Conservation (phyloP, 2,888 invertebrate species). For the Drosophila suboccidentalis region DNA sequence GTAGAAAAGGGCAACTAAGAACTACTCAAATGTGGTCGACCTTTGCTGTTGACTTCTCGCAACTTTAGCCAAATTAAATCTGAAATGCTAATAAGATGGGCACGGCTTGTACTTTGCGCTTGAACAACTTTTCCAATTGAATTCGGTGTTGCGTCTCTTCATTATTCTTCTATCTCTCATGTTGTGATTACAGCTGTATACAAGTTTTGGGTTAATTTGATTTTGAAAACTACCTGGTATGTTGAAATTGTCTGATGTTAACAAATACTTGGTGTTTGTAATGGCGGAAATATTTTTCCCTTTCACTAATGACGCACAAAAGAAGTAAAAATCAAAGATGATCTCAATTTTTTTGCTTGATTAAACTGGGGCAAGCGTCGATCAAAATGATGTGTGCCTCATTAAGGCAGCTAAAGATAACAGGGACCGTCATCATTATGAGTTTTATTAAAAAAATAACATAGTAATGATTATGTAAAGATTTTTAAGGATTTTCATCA, state of each 20-base stretch:
- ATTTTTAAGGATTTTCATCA: too few relatives aligned
- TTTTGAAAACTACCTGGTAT: conserved; percentile 3
- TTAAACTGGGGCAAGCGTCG: conserved; percentile 34
- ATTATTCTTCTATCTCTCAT: conserved; percentile 1
- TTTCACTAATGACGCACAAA: conserved; percentile 17
- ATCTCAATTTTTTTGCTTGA: conserved; percentile 12
- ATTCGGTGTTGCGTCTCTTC: conserved; percentile 19
- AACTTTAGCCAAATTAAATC: conserved; percentile 75
- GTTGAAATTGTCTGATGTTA: conserved; percentile 14
- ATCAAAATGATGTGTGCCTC: conserved; percentile 15
- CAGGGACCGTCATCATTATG: too few relatives aligned
- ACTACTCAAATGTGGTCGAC: conserved; percentile 30
- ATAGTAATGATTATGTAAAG: too few relatives aligned
- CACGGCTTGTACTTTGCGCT: conserved; percentile 49
- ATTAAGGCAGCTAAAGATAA: conserved; percentile 16
- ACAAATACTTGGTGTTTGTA: conserved; percentile 17
- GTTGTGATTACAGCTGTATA: conserved; percentile 25
- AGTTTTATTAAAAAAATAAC: too few relatives aligned
- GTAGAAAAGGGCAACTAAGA: background rate
- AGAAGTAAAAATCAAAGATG: conserved; percentile 5
- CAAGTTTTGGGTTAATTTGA: conserved; percentile 15
- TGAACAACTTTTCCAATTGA: conserved; percentile 62
- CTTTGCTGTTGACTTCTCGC: conserved; percentile 69
- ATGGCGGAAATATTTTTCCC: conserved; percentile 43
- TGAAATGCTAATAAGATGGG: conserved; percentile 72